Conservation (phyloP, 2,888 invertebrate genomes). For the Exephanes ischioxanthus region DNA sequence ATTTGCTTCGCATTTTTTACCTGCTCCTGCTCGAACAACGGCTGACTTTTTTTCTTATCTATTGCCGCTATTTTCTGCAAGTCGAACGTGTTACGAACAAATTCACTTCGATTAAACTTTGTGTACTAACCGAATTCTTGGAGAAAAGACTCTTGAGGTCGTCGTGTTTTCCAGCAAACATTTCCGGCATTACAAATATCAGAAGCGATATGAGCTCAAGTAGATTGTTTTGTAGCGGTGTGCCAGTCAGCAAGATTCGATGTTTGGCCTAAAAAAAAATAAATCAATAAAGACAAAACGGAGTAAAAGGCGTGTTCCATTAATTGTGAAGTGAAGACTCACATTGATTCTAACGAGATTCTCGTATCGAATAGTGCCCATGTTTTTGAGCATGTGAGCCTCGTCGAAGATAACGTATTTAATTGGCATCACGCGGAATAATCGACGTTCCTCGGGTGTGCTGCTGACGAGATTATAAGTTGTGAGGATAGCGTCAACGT, state of each 20-base stretch:
- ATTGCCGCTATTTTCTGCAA: conserved; percentile 86
- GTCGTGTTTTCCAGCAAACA: conserved; percentile 95
- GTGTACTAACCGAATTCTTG: conserved; percentile 88
- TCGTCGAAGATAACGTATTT: conserved; percentile 98
- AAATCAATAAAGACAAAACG: conserved; percentile 45
- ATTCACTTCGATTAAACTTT: conserved; percentile 27
- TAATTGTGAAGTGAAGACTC: conserved; percentile 57
- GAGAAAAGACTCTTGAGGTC: conserved; percentile 95
- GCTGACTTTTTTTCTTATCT: conserved; percentile 87
- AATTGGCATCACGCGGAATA: conserved; percentile 95
- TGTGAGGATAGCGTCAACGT: conserved; percentile 94
- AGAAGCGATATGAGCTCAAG: conserved; percentile 97
- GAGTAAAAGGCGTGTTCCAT: not conserved
- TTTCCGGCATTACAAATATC: conserved; percentile 98
- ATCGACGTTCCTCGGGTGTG: conserved; percentile 95
- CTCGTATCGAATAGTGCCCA: conserved; percentile 96
- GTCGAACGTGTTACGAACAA: conserved; percentile 24
- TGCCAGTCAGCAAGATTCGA: conserved; percentile 96
- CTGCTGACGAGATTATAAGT: conserved; percentile 95
- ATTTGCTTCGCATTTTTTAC: conserved; percentile 97
- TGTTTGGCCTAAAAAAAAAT: conserved; percentile 89
- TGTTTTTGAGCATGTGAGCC: conserved; percentile 99
- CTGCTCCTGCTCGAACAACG: conserved; percentile 95
- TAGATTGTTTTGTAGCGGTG: conserved; percentile 98
- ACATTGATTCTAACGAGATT: conserved; percentile 95